A percentile compares a stretch with the other conserved stretches of the same genome.
These are phyloP conservation scores for Heterochromis multidens DNA, from an alignment of 2,113 vertebrate species.

Conservation along the genomic window DNA sequence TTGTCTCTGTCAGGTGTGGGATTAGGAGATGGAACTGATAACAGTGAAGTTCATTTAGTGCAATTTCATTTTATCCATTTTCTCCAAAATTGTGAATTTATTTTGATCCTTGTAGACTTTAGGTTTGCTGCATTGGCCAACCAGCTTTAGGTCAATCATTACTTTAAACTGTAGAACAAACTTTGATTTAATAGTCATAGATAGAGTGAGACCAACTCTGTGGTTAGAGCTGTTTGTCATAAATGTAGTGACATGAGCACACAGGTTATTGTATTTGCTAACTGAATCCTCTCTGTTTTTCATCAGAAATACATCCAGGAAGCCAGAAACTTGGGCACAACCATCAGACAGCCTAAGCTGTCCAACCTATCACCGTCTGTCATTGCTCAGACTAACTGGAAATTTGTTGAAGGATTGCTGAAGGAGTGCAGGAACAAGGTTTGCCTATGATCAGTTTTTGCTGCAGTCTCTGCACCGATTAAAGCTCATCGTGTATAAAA, in stretches of 20 bases:
- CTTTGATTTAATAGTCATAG: background rate
- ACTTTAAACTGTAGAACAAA: background rate
- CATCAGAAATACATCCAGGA: slow-evolving; percentile 97
- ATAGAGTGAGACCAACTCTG: background rate
- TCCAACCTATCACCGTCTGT: slow-evolving; percentile 98
- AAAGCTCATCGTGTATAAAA: background rate
- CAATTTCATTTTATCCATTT: background rate
- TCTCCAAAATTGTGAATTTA: background rate
- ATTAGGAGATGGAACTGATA: background rate
- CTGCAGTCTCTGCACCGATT: background rate
- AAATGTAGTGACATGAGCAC: background rate
- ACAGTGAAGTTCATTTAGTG: background rate
- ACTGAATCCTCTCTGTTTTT: slow-evolving; percentile 4
- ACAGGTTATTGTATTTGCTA: background rate
- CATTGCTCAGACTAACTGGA: slow-evolving; percentile 99
- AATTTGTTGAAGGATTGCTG: slow-evolving; percentile 96
- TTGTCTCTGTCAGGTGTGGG: background rate
- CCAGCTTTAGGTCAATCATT: too few species aligned
- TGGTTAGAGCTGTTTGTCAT: background rate
- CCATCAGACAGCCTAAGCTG: slow-evolving; percentile 94
- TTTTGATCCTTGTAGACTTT: background rate
- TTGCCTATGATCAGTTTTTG: background rate
- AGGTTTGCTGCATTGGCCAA: background rate
- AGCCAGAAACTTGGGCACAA: slow-evolving; percentile 94
- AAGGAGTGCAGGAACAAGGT: slow-evolving; percentile 99